These are phyloP conservation scores for Muntiacus reevesi DNA, from an alignment of 2,113 vertebrate species.

Conservation along the genomic window DNA sequence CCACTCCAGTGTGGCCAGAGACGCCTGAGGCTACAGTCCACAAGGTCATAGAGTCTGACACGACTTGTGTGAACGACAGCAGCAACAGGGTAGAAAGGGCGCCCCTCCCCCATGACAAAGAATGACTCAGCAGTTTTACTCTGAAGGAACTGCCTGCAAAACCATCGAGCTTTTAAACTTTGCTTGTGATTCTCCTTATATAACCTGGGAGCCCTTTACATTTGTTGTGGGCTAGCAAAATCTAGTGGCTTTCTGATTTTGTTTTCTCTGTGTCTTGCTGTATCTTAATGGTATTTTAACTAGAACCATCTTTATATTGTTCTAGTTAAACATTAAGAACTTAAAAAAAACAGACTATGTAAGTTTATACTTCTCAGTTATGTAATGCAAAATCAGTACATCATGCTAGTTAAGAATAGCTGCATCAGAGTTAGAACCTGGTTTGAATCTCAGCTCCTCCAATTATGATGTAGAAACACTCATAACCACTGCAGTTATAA, in stretches of 20 bases:
- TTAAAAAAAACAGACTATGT: background rate
- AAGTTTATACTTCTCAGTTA: background rate
- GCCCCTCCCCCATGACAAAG: accelerated
- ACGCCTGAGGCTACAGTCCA: background rate
- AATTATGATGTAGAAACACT: background rate
- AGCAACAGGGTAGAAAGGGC: background rate
- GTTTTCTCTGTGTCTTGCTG: background rate
- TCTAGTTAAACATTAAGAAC: background rate
- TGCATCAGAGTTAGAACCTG: background rate
- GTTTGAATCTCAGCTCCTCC: background rate
- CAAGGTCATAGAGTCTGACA: background rate
- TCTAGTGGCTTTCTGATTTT: background rate
- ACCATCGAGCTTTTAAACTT: background rate
- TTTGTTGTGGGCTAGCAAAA: background rate
- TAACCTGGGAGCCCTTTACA: background rate
- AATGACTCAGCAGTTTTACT: background rate
- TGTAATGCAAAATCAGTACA: background rate
- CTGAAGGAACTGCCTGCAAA: background rate
- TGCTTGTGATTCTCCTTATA: background rate
- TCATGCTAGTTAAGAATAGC: background rate
- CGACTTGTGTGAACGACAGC: background rate
- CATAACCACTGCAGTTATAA: background rate
- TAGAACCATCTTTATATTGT: background rate
- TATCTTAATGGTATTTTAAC: background rate
- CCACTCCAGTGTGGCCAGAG: background rate